Percentiles rank a stretch among this genome's conserved stretches.
phyloP scores from a whole-genome alignment of 2,113 vertebrate genomes.

The Ginglymostoma cirratum region DNA sequence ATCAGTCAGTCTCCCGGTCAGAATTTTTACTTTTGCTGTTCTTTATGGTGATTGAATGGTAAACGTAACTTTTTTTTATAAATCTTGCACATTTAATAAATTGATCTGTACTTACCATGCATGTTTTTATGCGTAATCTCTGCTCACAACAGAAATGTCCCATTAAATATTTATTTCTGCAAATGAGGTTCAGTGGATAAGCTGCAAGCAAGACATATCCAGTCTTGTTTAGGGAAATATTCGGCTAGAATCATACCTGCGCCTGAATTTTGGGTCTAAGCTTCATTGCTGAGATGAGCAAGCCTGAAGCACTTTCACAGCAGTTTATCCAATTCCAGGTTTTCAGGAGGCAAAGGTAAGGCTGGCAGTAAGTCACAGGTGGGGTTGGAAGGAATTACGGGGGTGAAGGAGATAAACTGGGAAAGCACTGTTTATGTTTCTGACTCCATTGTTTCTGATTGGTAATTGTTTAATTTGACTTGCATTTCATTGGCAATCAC shows the following conservation, averaged over 20 bases:
- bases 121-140: not conserved
- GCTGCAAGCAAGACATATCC: not conserved
- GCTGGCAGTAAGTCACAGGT: not conserved
- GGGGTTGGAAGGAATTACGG: too few relatives aligned
- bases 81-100: not conserved
- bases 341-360: not conserved
- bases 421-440: not conserved
- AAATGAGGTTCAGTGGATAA: not conserved
- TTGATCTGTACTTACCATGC: not conserved
- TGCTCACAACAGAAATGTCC: not conserved
- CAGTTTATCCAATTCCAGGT: not conserved
- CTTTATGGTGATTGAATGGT: not conserved
- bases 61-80: not conserved
- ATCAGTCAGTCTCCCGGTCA: not conserved
- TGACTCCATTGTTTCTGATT: not conserved
- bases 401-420: not conserved
- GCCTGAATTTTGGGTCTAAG: not conserved
- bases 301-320: not conserved
- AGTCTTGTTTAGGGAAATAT: not conserved
- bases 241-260: not conserved
- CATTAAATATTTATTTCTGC: not conserved
- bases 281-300: not conserved
- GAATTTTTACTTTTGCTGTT: not conserved
- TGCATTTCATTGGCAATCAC: not conserved
- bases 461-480: not conserved